phyloP scores from a whole-genome alignment of 2,113 vertebrate species.

The Jaculus jaculus region DNA sequence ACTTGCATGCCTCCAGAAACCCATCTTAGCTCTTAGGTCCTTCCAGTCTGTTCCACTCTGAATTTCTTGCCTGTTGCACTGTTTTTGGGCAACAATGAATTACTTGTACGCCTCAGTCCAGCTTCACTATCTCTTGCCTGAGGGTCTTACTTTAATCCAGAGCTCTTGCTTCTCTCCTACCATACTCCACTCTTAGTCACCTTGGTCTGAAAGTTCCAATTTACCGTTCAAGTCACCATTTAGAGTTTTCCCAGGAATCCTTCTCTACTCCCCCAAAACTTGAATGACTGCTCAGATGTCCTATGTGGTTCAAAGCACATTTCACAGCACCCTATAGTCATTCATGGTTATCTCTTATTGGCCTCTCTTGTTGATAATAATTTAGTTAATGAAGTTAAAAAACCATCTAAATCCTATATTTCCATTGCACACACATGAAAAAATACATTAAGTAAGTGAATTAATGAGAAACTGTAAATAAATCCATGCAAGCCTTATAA shows the following conservation, averaged over 20 bases:
- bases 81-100: background rate
- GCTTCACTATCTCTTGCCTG: background rate
- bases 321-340: background rate
- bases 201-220: background rate
- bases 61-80: accelerated
- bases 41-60: accelerated
- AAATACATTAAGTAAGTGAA: background rate
- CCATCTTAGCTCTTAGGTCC: background rate
- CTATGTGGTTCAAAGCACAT: background rate
- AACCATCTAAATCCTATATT: background rate
- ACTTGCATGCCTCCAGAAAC: too few relatives aligned
- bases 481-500: background rate
- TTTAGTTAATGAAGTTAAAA: background rate
- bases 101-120: background rate
- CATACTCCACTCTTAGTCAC: background rate
- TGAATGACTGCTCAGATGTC: too few relatives aligned
- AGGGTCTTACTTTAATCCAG: background rate
- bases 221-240: background rate
- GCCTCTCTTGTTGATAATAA: background rate
- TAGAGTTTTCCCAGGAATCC: background rate
- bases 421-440: background rate
- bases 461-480: background rate
- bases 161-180: background rate
- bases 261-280: background rate
- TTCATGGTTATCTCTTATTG: background rate